Evolutionary conservation across 92 coral and sea anemone species (phyloP).

Genomic region (Zoanthus sansibaricus): DNA sequence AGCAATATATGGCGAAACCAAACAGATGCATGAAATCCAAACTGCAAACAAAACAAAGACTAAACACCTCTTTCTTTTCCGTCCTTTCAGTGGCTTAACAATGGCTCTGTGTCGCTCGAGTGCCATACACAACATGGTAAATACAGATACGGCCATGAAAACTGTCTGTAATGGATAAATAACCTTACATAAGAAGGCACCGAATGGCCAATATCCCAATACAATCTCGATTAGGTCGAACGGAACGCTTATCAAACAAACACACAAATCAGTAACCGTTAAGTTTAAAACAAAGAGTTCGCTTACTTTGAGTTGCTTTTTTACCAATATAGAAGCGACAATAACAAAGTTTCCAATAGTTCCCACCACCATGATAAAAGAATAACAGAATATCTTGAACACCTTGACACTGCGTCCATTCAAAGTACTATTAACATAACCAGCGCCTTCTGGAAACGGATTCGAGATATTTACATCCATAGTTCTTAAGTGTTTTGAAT

Average conservation of each 20-base stretch:
- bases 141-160: constrained; percentile 89
- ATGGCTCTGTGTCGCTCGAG: constrained; percentile 93
- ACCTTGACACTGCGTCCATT: constrained; percentile 29
- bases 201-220: constrained; percentile 85
- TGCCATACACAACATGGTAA: constrained; percentile 90
- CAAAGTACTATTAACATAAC: not conserved
- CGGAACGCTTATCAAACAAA: constrained; percentile 88
- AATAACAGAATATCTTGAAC: constrained; percentile 50
- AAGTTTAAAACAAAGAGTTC: constrained; percentile 89
- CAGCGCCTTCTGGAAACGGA: not conserved
- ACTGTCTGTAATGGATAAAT: constrained; percentile 95
- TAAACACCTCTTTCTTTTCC: constrained; percentile 63
- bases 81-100: constrained; percentile 79
- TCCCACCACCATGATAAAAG: constrained; percentile 75
- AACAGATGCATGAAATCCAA: constrained; percentile 76
- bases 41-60: constrained; percentile 60
- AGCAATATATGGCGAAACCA: constrained; percentile 87
- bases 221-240: constrained; percentile 80
- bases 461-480: constrained; percentile 19
- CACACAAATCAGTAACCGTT: constrained; percentile 85
- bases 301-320: constrained; percentile 79
- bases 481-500: not conserved
- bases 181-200: constrained; percentile 81
- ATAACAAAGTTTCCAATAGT: constrained; percentile 79
- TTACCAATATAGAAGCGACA: constrained; percentile 60